Evolutionary conservation across 2,113 vertebrate species (phyloP).

Genomic region (Columbina picui): DNA sequence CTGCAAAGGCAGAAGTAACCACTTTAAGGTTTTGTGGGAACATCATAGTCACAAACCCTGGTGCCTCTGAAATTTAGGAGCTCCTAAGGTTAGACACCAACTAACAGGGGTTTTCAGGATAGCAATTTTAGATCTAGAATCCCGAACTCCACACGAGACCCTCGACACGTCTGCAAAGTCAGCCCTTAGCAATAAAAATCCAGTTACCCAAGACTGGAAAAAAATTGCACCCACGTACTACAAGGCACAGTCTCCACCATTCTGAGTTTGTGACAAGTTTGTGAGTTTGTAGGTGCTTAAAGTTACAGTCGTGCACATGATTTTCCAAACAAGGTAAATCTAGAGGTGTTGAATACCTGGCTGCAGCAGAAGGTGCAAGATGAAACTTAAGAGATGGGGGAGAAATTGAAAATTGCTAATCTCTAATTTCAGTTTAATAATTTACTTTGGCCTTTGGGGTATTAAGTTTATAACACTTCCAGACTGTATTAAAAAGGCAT

Average conservation of each 20-base stretch:
- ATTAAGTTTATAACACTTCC: slow-evolving; percentile 61
- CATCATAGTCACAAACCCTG: not conserved
- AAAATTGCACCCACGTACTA: fast-evolving
- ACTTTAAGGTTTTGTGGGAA: not conserved
- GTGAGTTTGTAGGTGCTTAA: not conserved
- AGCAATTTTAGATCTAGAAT: not conserved
- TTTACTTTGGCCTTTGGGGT: slow-evolving; percentile 42
- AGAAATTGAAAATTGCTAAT: slow-evolving; percentile 51
- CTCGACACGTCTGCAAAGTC: not conserved
- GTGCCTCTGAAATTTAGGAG: not conserved
- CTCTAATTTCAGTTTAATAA: slow-evolving; percentile 49
- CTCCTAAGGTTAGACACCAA: not conserved
- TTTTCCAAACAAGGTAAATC: not conserved
- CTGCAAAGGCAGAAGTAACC: not conserved
- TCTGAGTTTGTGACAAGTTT: not conserved
- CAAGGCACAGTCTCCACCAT: not conserved
- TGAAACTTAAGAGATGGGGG: not conserved
- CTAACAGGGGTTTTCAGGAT: not conserved
- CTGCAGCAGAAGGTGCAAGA: not conserved
- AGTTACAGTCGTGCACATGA: not conserved
- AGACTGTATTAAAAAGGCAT: slow-evolving; percentile 16
- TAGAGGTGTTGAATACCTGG: not conserved
- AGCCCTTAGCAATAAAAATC: not conserved
- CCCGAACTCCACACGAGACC: not conserved
- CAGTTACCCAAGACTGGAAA: not conserved